A percentile compares a stretch with the other conserved stretches of the same genome.
phyloP scores from a whole-genome alignment of 30 jellyfish, hydroid and myxozoan genomes.

The Aurelia sp. region DNA sequence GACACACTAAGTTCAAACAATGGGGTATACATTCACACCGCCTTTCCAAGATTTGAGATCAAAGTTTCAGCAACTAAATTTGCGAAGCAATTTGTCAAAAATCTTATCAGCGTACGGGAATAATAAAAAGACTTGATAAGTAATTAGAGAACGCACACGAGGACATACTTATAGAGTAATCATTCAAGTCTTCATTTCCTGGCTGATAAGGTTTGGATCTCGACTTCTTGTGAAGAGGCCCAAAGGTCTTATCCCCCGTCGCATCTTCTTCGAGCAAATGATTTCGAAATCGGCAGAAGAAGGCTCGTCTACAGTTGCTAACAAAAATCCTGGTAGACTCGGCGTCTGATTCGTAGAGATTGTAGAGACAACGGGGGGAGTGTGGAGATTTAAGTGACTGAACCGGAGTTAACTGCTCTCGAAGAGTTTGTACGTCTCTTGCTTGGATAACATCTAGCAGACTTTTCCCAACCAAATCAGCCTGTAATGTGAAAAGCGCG shows the following conservation, averaged over 20 bases:
- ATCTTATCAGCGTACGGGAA: neutral
- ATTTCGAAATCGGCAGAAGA: slow-evolving; percentile 66
- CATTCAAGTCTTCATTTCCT: slow-evolving; percentile 16
- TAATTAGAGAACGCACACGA: neutral
- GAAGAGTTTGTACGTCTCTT: slow-evolving; percentile 52
- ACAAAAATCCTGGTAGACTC: slow-evolving; percentile 21
- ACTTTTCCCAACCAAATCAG: slow-evolving; percentile 67
- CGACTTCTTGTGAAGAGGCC: neutral
- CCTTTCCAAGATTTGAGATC: no score
- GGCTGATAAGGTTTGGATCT: slow-evolving; percentile 28
- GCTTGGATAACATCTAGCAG: slow-evolving; percentile 57
- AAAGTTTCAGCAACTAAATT: no score
- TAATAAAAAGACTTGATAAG: neutral
- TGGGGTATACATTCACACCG: no score
- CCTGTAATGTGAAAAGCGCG: slow-evolving; percentile 2
- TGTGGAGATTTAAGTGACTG: slow-evolving; percentile 29
- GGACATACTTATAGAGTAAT: slow-evolving; percentile 39
- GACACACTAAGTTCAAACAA: no score
- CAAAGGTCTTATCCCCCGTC: neutral
- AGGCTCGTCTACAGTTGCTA: slow-evolving; percentile 47
- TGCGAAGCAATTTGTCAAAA: no score
- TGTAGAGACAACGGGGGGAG: slow-evolving; percentile 44
- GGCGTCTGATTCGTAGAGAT: slow-evolving; percentile 19
- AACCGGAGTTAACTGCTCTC: slow-evolving; percentile 62
- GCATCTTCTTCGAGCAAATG: neutral